A percentile compares a stretch with the other conserved stretches of the same genome.
Evolutionary conservation across 2,797 vertebrate species (phyloP).

Genomic region (Alcedo quadribrachys): DNA sequence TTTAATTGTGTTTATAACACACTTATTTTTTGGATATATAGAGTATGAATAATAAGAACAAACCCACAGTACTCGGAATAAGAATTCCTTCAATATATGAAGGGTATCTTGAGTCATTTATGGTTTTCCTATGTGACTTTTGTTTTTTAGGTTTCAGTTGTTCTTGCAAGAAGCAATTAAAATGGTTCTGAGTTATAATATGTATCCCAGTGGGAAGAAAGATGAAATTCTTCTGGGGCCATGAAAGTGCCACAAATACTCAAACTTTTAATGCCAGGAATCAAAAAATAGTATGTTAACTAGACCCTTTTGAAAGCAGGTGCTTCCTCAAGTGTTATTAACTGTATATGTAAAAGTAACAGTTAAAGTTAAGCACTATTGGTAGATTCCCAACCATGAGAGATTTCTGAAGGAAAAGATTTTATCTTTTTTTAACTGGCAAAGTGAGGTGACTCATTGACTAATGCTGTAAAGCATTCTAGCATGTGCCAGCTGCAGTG

Average conservation of each 20-base stretch:
- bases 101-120: neutral
- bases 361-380: slow-evolving; percentile 10
- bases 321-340: slow-evolving; percentile 60
- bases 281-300: slow-evolving; percentile 17
- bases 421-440: neutral
- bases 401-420: neutral
- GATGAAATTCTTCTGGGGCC: slow-evolving; percentile 24
- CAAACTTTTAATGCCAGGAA: slow-evolving; percentile 21
- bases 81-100: neutral
- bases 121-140: neutral
- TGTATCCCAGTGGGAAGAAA: neutral
- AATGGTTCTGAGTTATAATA: neutral
- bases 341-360: slow-evolving; percentile 42
- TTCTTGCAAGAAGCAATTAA: neutral
- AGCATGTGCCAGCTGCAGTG: neutral
- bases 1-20: neutral
- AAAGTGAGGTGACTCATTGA: neutral
- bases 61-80: neutral
- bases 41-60: neutral
- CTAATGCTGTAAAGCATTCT: neutral
- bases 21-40: neutral
- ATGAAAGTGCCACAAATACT: slow-evolving; percentile 22
- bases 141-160: neutral
- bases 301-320: slow-evolving; percentile 38
- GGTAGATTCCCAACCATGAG: neutral